Base-by-base conservation (phyloP, 2,888 invertebrate species). In the Norana najaformis region DNA sequence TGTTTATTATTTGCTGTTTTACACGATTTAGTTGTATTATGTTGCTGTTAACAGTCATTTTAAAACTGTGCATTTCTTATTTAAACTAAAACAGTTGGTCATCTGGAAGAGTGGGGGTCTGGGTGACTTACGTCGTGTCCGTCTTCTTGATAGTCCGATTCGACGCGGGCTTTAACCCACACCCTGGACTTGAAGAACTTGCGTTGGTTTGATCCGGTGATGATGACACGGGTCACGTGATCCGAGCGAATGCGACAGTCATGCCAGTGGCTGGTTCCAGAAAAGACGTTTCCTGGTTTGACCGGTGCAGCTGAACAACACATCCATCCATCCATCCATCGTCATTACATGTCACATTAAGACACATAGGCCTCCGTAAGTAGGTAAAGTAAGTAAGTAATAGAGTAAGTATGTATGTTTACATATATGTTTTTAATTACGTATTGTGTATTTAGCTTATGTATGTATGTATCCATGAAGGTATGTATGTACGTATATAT, bases 271-370 rank as follows among this genome's bases (percentile, higher is more conserved):
- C 39, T 88, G 88, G 30, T 39, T 41, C 88, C 88, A 35, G 88
- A 88, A 18, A 88, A 88, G 34, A 35, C 30, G 39, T 88, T 37
- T 88, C 88, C 88, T 35, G 88, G 20, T 41, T 47, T 88, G 39
- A 88, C 39, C 34, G 37, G 30, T 0, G n/a, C 5, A 47, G 37
- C 88, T 88, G 37, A 23, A 88, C 0, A 88, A 69, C 30, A 69
- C 30, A 69, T 6, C 69, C 69, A 69, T 69, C 30, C 69, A 69
- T 69, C 30, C 69, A 35, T 35, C 16, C 37, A 36, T 6, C 85
- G 35, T 36, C 34, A 85, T 37, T n/a, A 0, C 36, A 85, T 4
- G 18, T 4, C 5, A 35, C 34, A 34, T 83, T 4, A 34, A 30
- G 83, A 83, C 35, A 36, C 35, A n/a, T n/a, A 83, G 34, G 36